phyloP scores from a whole-genome alignment of 2,888 invertebrate species.

The Atethmia centrago region DNA sequence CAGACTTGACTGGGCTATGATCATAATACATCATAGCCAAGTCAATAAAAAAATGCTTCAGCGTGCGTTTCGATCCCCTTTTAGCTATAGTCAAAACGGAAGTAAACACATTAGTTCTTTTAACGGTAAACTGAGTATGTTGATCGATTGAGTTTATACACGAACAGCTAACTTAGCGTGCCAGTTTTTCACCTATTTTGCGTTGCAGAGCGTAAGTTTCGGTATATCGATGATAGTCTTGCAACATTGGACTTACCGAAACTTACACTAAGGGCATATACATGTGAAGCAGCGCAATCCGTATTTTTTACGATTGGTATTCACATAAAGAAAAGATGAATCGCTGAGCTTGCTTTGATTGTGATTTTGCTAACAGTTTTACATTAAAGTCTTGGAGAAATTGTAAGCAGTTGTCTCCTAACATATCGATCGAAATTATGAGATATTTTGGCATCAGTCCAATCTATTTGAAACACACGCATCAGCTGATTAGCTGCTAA shows the following conservation, averaged over 20 bases:
- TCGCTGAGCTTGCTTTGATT: background rate
- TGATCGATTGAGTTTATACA: slow-evolving; percentile 18
- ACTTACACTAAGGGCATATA: background rate
- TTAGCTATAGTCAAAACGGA: slow-evolving; percentile 14
- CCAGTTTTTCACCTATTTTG: background rate
- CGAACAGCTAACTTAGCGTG: background rate
- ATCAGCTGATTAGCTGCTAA: background rate
- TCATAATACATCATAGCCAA: background rate
- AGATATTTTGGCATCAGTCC: background rate
- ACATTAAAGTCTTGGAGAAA: background rate
- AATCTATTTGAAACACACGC: background rate
- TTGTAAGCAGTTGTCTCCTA: background rate
- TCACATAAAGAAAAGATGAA: background rate
- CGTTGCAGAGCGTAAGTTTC: background rate
- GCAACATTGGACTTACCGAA: background rate
- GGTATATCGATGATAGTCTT: background rate
- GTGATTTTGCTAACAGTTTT: background rate
- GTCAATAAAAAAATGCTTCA: background rate
- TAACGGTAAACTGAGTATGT: slow-evolving; percentile 4
- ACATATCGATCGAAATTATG: background rate
- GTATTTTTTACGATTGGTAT: background rate
- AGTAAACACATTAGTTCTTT: slow-evolving; percentile 28
- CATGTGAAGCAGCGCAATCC: background rate
- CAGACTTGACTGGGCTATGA: background rate
- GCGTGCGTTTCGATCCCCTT: background rate